Base-by-base conservation (phyloP, 2,888 invertebrate species). In the Epirrita christyi region DNA sequence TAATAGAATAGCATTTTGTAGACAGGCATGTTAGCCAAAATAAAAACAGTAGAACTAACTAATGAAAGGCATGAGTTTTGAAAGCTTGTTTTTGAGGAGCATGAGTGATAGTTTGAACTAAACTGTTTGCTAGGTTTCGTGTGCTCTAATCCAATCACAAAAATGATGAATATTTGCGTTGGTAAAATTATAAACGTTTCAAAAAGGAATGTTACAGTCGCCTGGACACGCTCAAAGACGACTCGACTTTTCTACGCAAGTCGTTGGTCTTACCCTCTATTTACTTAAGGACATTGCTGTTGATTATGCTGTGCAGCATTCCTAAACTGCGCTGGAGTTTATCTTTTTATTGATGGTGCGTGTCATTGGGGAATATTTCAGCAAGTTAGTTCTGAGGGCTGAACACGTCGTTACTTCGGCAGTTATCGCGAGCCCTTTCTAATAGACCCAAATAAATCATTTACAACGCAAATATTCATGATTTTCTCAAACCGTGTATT, bases 21-120 rank as follows among this genome's bases (percentile, higher is more conserved):
- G 70, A 67, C 2, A 68, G 71, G 85, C 85, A 85, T 85, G 85
- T 21, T 4, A 21, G 21, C 61, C 66, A 51, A 61, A 63, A 43
- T 71, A 52, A 72, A n/a, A 67, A 67, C 59, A 69, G 73, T 76
- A 75, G 73, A 74, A 79, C 80, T 70, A 74, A 74, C 73, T 71
- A 11, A 70, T 67, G 69, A 64, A 61, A 55, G 74, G 86, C 86
- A 86, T 86, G 86, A 59, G 42, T 62, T 66, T 61, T 59, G 72
- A 62, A 64, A 71, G 75, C 78, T 21, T 21, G 4, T 21, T 81
- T 72, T 81, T 78, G 72, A 65, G 52, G 60, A 78, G 85, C 85
- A 85, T 85, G 84, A 36, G 10, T 42, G 43, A 29, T 37, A 37
- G 41, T 49, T 21, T 29, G 28, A 43, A 55, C 32, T 46, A 29